Base-by-base conservation (phyloP, 2,113 vertebrate species). In the Forbesichthys agassizii region DNA sequence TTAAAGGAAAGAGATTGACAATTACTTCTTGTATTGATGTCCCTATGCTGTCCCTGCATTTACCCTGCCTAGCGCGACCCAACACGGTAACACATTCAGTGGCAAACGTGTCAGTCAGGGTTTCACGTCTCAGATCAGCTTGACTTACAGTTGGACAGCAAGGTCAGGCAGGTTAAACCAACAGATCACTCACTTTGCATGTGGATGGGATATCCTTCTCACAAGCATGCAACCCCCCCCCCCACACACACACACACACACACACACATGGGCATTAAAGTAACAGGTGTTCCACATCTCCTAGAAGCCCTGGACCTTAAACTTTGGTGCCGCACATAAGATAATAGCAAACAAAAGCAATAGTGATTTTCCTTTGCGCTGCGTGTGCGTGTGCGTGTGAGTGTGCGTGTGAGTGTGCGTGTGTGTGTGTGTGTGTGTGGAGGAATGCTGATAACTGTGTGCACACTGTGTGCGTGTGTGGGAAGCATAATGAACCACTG, bases 51-150 rank as follows among this genome's bases (percentile, higher is more conserved):
- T 5, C 14, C 20, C 33, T 27, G 11, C 20, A 33, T 9, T 12
- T 33, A 3, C 79, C 42, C 66, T 57, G 59, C 65, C 36, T 42
- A 42, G 5, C 4, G 36, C 4, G 36, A 0, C 36, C 36, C 36
- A 5, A 42, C 36, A 42, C 5, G 36, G 36, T 42, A 58, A 66
- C 48, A 65, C 61, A 78, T 75, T 73, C n/a, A 14, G 69, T 76
- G 76, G 36, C 36, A 8, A 4, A 52, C 49, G n/a, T 3, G 46
- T 61, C 72, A 33, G 83, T 81, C 90, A 82, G 42, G 18, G 81
- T 90, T 88, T 80, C 91, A 73, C 54, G 60, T 66, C 64, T 78
- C 69, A 80, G 84, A 90, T 80, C 86, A 85, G 84, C 74, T 74
- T n/a, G 73, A 68, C 83, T 90, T 91, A 88, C 84, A 84, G 67